A percentile compares a stretch with the other conserved stretches of the same genome.
Evolutionary conservation across 2,888 invertebrate genomes (phyloP).

Genomic region (Ctenicera cuprea): DNA sequence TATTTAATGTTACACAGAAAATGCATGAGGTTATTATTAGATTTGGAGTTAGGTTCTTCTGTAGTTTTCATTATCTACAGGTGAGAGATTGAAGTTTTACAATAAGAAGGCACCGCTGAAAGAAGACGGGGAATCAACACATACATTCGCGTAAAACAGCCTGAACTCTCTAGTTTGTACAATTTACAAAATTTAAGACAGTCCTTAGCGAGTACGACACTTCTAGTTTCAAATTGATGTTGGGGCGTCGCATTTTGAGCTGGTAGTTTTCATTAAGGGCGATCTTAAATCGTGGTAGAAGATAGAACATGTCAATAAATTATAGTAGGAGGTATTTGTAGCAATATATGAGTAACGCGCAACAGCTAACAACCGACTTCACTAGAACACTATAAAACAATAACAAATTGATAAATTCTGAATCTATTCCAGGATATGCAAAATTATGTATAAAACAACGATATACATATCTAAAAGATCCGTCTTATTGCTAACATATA

Average conservation of each 20-base stretch:
- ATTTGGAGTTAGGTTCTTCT: constrained; percentile 44
- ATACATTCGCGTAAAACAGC: constrained; percentile 62
- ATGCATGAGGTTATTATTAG: constrained; percentile 49
- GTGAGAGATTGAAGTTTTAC: constrained; percentile 70
- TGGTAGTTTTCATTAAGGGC: constrained; percentile 27
- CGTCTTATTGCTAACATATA: constrained; percentile 59
- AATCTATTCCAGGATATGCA: constrained; percentile 41
- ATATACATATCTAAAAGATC: constrained; percentile 53
- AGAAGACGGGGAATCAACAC: constrained; percentile 71
- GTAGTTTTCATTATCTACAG: constrained; percentile 63
- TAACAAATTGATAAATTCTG: constrained; percentile 27
- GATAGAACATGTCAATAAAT: constrained; percentile 4
- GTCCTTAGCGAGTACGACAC: constrained; percentile 31
- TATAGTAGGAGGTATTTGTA: constrained; percentile 6
- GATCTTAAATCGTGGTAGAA: constrained; percentile 2
- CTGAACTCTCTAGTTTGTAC: constrained; percentile 47
- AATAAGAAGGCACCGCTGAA: constrained; percentile 74
- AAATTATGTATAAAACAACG: constrained; percentile 57
- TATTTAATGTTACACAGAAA: constrained; percentile 49
- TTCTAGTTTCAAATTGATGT: not conserved
- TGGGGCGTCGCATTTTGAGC: not conserved
- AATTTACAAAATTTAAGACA: constrained; percentile 39
- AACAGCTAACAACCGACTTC: constrained; percentile 22
- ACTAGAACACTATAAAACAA: constrained; percentile 14
- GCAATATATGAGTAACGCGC: constrained; percentile 20